phyloP scores from a whole-genome alignment of 2,888 invertebrate genomes.

The Melangyna quadrimaculata region DNA sequence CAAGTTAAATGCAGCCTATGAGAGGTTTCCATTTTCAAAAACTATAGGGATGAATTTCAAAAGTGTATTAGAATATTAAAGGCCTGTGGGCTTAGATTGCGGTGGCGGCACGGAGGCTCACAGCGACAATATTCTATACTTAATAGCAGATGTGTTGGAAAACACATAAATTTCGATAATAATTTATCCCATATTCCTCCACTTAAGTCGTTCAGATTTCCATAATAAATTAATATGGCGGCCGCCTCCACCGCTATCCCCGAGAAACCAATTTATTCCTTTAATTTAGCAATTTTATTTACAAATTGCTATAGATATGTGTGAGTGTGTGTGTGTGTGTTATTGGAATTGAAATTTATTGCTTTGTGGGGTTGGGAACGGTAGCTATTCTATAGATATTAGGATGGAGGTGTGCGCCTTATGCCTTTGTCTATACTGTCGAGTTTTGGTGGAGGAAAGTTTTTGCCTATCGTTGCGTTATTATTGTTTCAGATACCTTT shows the following conservation, averaged over 20 bases:
- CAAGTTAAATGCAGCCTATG: not conserved
- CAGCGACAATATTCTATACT: constrained; percentile 15
- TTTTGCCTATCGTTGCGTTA: constrained; percentile 66
- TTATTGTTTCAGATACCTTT: constrained; percentile 69
- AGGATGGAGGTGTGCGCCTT: constrained; percentile 26
- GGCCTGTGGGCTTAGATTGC: not conserved
- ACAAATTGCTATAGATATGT: constrained; percentile 76
- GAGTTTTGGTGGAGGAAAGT: constrained; percentile 43
- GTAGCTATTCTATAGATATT: constrained; percentile 19
- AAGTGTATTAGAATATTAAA: not conserved
- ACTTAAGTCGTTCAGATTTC: constrained; percentile 80
- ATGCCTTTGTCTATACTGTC: constrained; percentile 27
- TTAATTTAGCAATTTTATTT: constrained; percentile 80
- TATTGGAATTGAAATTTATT: constrained; percentile 72
- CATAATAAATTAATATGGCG: constrained; percentile 79
- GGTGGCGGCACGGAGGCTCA: not conserved
- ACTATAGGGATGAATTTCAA: not conserved
- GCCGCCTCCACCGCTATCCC: constrained; percentile 29
- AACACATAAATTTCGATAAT: constrained; percentile 79
- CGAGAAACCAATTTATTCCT: constrained; percentile 77
- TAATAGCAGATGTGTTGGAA: constrained; percentile 73
- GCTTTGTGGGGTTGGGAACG: constrained; percentile 47
- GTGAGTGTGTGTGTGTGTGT: constrained; percentile 35
- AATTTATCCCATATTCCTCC: constrained; percentile 80
- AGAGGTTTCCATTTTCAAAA: not conserved